Evolutionary conservation across 2,797 vertebrate species (phyloP), one percentile per base, ranked within the genome.

Genomic region (Tokudaia tokunoshimensis): DNA sequence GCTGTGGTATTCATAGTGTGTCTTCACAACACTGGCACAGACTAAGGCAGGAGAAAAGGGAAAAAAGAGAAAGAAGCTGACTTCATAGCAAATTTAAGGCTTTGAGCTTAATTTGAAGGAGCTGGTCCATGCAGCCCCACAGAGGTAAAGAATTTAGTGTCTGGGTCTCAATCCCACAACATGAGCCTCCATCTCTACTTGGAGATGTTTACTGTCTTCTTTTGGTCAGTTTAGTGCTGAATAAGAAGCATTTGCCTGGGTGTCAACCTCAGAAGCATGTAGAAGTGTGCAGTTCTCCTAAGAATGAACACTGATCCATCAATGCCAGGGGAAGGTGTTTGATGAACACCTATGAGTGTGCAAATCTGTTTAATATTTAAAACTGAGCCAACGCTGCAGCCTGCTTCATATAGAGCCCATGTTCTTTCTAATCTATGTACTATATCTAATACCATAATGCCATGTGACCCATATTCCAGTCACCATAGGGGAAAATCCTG

Each of bases 151-250:
- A 65, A 89, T 50, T 80, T 63, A 72, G 0, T 83, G 14, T 75
- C 20, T 92, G 50, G 34, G 13, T 67, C 52, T 80, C 37, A 79
- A 24, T 63, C 70, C 22, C 52, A 80, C 34, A 74, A 31, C 79
- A 44, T 52, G 65, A 81, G 55, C 26, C 65, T 91, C 57, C 52
- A 87, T 94, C 92, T 94, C 75, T 52, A 11, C 61, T 87, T 83
- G 86, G 22, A 91, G 61, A 61, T 74, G n/a, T 61, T 83, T 29
- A 29, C 70, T 78, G 26, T 24, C 47, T 92, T 76, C 59, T 41
- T 57, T 92, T 61, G 37, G 80, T 17, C 44, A 61, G 22, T 13
- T 63, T 59, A 65, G 19, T 59, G n/a, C 50, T 81, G 50, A 79
- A 44, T 83, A 13, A 19, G 41, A 15, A 86, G 11, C 61, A 26